Conservation (phyloP, 2,797 vertebrate genomes). For the Hippoglossus hippoglossus region DNA sequence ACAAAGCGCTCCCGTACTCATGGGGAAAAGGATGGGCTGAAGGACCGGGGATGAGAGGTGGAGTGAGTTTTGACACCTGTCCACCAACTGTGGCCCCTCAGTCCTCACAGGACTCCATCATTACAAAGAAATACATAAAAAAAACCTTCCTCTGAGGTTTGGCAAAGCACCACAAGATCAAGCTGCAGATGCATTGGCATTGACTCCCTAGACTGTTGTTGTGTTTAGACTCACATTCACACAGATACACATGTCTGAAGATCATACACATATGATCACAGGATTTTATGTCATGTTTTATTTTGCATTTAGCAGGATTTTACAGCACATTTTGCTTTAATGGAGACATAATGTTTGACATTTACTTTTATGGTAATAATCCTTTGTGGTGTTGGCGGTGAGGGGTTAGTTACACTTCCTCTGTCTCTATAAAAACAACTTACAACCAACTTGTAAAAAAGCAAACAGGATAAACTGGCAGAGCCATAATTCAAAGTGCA, state of each 20-base stretch:
- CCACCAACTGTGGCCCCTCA: conserved; percentile 51
- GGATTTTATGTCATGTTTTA: not conserved
- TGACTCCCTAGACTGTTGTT: conserved; percentile 37
- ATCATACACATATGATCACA: not conserved
- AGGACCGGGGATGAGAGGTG: conserved; percentile 11
- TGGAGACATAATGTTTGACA: not conserved
- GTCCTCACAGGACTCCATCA: conserved; percentile 42
- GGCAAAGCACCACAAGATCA: conserved; percentile 23
- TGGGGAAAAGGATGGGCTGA: conserved; percentile 2
- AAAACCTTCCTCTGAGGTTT: conserved; percentile 32
- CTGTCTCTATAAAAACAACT: conserved; percentile 9
- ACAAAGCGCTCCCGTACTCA: conserved; percentile 16
- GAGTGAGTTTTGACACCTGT: conserved; percentile 28
- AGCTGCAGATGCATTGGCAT: conserved; percentile 43
- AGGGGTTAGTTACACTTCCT: not conserved
- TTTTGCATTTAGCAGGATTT: not conserved
- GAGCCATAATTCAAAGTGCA: conserved; percentile 53
- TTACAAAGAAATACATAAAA: conserved; percentile 59
- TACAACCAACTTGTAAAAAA: conserved; percentile 7
- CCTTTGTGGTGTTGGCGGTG: not conserved
- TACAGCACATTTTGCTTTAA: not conserved
- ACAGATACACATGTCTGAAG: not conserved
- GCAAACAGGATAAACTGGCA: conserved; percentile 14
- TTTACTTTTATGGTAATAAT: not conserved
- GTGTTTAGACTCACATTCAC: conserved; percentile 1